These are phyloP conservation scores for Pissodes strobi DNA, from an alignment of 1,140 invertebrate genomes.

Conservation along the genomic window DNA sequence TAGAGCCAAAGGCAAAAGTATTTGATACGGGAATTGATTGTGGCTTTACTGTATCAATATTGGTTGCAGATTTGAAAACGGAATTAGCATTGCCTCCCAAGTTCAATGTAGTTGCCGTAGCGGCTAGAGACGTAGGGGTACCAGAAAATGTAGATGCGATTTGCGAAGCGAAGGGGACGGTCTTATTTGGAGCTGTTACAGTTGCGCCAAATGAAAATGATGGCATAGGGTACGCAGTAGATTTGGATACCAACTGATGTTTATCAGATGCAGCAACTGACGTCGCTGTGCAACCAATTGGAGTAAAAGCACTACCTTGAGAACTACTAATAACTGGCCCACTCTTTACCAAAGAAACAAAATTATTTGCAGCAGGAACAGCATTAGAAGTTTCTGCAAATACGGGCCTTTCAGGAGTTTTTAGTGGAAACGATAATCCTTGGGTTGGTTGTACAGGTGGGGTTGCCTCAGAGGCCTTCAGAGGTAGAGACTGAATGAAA, in stretches of 20 bases:
- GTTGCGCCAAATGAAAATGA: not conserved
- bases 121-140: not conserved
- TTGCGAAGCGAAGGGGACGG: not conserved
- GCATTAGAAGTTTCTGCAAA: not conserved
- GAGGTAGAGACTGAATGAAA: slow-evolving; percentile 43
- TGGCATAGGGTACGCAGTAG: not conserved
- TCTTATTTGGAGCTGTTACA: not conserved
- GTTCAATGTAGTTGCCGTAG: not conserved
- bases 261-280: not conserved
- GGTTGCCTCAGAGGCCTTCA: slow-evolving; percentile 1
- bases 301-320: slow-evolving; percentile 20
- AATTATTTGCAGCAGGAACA: not conserved
- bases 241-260: no score
- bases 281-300: not conserved
- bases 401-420: not conserved
- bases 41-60: not conserved
- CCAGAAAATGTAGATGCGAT: not conserved
- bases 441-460: not conserved
- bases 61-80: not conserved
- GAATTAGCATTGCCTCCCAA: not conserved
- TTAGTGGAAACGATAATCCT: not conserved
- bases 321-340: slow-evolving; percentile 6
- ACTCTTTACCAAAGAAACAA: slow-evolving; percentile 7
- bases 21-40: not conserved
- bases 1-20: slow-evolving; percentile 10